A percentile compares a stretch with the other conserved stretches of the same genome.
These are phyloP conservation scores for Bettongia penicillata DNA, from an alignment of 2,113 vertebrate species.

Conservation along the genomic window DNA sequence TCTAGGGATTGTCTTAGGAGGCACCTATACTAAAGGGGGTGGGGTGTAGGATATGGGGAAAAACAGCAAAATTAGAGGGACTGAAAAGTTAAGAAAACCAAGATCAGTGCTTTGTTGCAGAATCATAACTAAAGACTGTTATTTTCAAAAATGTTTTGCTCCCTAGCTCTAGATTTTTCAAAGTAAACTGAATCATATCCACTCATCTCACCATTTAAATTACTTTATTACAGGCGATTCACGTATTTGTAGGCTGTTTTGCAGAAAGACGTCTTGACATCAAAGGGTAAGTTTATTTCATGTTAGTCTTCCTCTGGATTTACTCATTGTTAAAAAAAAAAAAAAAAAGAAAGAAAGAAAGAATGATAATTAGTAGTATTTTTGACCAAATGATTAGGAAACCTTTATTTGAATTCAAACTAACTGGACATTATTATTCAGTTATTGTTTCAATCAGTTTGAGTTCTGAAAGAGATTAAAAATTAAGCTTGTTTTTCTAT, in stretches of 20 bases:
- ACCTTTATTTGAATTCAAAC: not conserved
- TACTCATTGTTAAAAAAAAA: constrained; percentile 16
- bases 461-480: not conserved
- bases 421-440: not conserved
- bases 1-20: not conserved
- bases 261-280: constrained; percentile 14
- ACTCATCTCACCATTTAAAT: constrained; percentile 30
- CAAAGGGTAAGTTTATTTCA: constrained; percentile 68
- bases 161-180: not conserved
- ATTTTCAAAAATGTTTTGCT: not conserved
- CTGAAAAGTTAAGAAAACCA: not conserved
- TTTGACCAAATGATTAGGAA: constrained; percentile 1
- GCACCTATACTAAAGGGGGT: not conserved
- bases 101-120: not conserved
- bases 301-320: constrained; percentile 24
- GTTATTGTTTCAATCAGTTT: not conserved
- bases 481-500: not conserved
- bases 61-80: not conserved
- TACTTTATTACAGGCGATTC: constrained; percentile 63
- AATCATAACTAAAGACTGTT: not conserved
- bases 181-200: not conserved
- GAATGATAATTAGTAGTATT: not conserved
- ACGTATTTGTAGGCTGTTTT: constrained; percentile 68
- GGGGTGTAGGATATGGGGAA: not conserved
- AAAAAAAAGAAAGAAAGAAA: not conserved